Conservation (phyloP, 2,113 vertebrate genomes). For the Cryptotis parvus region DNA sequence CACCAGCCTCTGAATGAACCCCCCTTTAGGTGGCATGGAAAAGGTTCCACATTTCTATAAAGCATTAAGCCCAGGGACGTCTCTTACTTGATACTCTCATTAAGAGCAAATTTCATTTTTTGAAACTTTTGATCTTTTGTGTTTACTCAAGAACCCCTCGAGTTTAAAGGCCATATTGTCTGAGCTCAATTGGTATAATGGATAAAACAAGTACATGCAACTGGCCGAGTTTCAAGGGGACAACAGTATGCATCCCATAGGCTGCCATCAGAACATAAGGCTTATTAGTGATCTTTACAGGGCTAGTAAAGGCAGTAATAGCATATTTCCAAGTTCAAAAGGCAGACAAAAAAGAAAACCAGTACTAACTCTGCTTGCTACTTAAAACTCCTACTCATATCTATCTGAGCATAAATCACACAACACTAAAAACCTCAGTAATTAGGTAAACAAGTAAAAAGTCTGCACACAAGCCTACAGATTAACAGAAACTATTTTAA, state of each 20-base stretch:
- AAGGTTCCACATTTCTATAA: conserved; percentile 68
- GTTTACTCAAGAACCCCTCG: conserved; percentile 63
- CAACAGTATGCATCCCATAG: background rate
- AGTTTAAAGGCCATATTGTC: conserved; percentile 66
- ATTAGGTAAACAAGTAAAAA: conserved; percentile 9
- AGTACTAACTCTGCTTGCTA: conserved; percentile 4
- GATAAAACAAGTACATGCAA: conserved; percentile 56
- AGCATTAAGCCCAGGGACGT: conserved; percentile 64
- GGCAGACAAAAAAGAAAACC: background rate
- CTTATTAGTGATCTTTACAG: background rate
- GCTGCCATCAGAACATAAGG: background rate
- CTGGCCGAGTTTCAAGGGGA: conserved; percentile 19
- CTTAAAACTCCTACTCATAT: conserved; percentile 26
- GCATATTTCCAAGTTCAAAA: conserved; percentile 52
- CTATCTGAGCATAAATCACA: conserved; percentile 41
- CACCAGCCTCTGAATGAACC: conserved; percentile 74
- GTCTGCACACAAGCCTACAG: background rate
- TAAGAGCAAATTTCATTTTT: conserved; percentile 71
- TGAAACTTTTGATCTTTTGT: conserved; percentile 78
- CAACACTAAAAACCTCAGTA: conserved; percentile 25
- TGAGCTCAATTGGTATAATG: conserved; percentile 59
- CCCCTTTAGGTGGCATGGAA: conserved; percentile 71
- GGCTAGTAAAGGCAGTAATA: background rate
- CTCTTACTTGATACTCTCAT: conserved; percentile 67
- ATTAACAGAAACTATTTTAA: background rate